Percentiles rank a stretch among this genome's conserved stretches.
Evolutionary conservation across 92 coral and sea anemone genomes (phyloP).

Genomic region (Plumapathes pennacea): DNA sequence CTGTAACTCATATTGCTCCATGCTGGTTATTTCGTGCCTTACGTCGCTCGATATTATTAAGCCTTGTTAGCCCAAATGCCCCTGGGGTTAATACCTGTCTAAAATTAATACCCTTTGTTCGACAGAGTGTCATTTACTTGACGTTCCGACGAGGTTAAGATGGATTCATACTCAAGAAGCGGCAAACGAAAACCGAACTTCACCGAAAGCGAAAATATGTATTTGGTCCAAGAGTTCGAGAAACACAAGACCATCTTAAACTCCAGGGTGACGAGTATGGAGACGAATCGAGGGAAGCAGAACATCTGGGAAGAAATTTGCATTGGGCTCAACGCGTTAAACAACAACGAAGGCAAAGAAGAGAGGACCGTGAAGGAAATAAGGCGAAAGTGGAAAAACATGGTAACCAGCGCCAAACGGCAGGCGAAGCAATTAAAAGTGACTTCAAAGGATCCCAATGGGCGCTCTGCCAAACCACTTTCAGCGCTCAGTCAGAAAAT

Average conservation of each 20-base stretch:
- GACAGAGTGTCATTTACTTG: too few relatives aligned
- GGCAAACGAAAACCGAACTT: conserved; percentile 90
- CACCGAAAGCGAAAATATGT: conserved; percentile 77
- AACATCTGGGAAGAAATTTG: conserved; percentile 80
- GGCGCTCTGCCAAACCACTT: conserved; percentile 35
- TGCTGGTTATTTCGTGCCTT: too few relatives aligned
- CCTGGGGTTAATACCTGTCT: too few relatives aligned
- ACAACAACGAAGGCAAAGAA: conserved; percentile 57
- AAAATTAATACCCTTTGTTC: too few relatives aligned
- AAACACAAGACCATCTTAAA: conserved; percentile 56
- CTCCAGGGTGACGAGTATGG: conserved; percentile 66
- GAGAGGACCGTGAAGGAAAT: conserved; percentile 73
- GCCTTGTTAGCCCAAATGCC: too few relatives aligned
- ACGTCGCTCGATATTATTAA: too few relatives aligned
- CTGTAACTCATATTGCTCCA: too few relatives aligned
- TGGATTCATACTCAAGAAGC: too few relatives aligned
- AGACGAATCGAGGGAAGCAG: conserved; percentile 66
- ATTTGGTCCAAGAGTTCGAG: conserved; percentile 70
- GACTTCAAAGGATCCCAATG: too few relatives aligned
- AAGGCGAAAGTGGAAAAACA: conserved; percentile 79
- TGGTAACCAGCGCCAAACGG: conserved; percentile 74
- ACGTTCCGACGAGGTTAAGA: too few relatives aligned
- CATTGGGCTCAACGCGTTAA: conserved; percentile 56
- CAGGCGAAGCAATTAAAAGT: conserved; percentile 37
- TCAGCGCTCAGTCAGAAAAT: conserved; percentile 55